Base-by-base conservation (phyloP, 92 coral and sea anemone species). In the Epizoanthus fatuus region DNA sequence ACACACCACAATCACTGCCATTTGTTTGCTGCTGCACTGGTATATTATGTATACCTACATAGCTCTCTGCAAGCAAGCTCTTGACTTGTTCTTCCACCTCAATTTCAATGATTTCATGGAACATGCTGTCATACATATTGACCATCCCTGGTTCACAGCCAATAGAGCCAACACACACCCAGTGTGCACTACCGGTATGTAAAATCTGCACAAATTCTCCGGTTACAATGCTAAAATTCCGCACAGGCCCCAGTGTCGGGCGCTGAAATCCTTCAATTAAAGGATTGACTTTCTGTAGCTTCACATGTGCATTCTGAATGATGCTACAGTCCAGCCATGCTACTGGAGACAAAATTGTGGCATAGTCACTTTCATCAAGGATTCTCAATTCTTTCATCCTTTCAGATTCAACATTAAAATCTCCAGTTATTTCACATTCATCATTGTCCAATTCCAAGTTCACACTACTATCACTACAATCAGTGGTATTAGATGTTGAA, bases 1-100 rank as follows among this genome's bases (percentile, higher is more conserved):
- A 91, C 63, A 91, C 84, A 39, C 92, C 92, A 67, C 92, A 91
- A 74, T 91, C 95, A 80, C 90, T 83, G 17, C 88, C 95, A 91
- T 91, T 91, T 49, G 5, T 42, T 70, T 87, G 89, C 73, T 91
- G 92, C 62, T 81, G 94, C 12, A 87, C 92, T 20, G 92, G 71
- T 17, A 87, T 74, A 87, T 22, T 87, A 4, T 7, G 67, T 7
- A 92, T 85, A 16, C 86, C 91, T 45, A 65, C 22, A 66, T 76
- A 86, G 59, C 84, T 83, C 79, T 86, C 91, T 25, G 86, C 91
- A 74, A 86, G 63, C 71, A 90, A 74, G 56, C 84, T 77, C 68
- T 86, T 68, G 16, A 92, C 93, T 81, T 92, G 93, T 62, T 86
- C 84, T 49, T 77, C 80, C 53, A 92, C 95, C 66, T 92, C 91